These are phyloP conservation scores for Marasmarcha lunaedactyla DNA, from an alignment of 2,888 invertebrate species.

Conservation along the genomic window DNA sequence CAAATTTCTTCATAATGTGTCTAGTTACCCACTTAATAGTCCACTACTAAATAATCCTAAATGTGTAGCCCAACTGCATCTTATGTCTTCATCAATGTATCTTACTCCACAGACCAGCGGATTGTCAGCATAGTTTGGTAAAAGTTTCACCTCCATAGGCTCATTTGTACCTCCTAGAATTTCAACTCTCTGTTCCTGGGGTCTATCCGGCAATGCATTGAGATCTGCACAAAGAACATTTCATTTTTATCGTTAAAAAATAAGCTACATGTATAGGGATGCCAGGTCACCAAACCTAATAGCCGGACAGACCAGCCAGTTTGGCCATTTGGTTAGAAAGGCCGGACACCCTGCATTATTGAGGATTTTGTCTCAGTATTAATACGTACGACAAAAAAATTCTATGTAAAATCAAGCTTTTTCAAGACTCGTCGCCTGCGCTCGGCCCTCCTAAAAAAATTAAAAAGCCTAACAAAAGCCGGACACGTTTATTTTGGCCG, in stretches of 20 bases:
- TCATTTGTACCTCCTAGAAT: slow-evolving; percentile 75
- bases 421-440: too few species aligned
- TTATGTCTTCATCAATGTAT: slow-evolving; percentile 77
- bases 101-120: slow-evolving; percentile 81
- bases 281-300: too few species aligned
- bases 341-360: too few species aligned
- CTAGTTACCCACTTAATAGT: slow-evolving; percentile 71
- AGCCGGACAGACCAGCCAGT: too few species aligned
- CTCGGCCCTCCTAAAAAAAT: background rate
- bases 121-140: slow-evolving; percentile 80
- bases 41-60: slow-evolving; percentile 79
- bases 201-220: slow-evolving; percentile 75
- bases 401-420: too few species aligned
- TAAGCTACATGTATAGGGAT: too few species aligned
- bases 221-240: slow-evolving; percentile 72
- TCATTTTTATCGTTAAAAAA: background rate
- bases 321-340: too few species aligned
- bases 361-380: too few species aligned
- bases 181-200: slow-evolving; percentile 67
- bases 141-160: slow-evolving; percentile 66
- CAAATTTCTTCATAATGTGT: too few species aligned
- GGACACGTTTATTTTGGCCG: too few species aligned
- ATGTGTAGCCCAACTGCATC: slow-evolving; percentile 68
- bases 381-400: too few species aligned
- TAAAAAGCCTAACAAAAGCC: too few species aligned